phyloP scores from a whole-genome alignment of 92 coral and sea anemone species.

The Palythoa heliodiscus region DNA sequence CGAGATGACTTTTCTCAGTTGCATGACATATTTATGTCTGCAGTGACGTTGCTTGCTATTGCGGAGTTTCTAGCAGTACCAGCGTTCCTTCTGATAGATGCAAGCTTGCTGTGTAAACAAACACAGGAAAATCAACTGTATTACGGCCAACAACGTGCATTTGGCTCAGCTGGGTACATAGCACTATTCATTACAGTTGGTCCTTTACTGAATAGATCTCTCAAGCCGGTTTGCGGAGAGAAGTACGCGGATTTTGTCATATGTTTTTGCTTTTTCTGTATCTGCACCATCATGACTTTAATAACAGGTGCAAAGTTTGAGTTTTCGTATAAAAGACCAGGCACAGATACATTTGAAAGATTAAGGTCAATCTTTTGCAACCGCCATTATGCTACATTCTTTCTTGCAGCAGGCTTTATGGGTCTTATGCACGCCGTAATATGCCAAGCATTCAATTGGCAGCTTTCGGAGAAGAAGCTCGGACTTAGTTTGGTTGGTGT shows the following conservation, averaged over 20 bases:
- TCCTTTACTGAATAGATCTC: slow-evolving; percentile 77
- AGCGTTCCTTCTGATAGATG: slow-evolving; percentile 68
- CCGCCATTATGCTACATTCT: slow-evolving; percentile 76
- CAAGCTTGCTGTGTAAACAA: slow-evolving; percentile 74
- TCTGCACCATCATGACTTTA: slow-evolving; percentile 70
- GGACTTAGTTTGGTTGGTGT: slow-evolving; percentile 62
- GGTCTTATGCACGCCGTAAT: slow-evolving; percentile 84
- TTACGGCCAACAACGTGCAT: slow-evolving; percentile 87
- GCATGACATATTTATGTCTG: slow-evolving; percentile 68
- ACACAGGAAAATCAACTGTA: slow-evolving; percentile 59
- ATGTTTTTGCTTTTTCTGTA: slow-evolving; percentile 84
- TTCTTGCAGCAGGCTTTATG: slow-evolving; percentile 66
- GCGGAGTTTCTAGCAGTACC: slow-evolving; percentile 74
- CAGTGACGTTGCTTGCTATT: slow-evolving; percentile 60
- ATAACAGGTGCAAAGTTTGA: slow-evolving; percentile 74
- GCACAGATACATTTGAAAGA: slow-evolving; percentile 50
- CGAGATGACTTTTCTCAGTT: slow-evolving; percentile 58
- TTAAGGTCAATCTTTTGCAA: slow-evolving; percentile 68
- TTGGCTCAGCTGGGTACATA: slow-evolving; percentile 90
- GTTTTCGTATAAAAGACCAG: slow-evolving; percentile 53
- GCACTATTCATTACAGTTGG: slow-evolving; percentile 73
- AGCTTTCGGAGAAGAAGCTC: slow-evolving; percentile 61
- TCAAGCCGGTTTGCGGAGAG: slow-evolving; percentile 84
- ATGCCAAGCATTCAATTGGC: slow-evolving; percentile 65
- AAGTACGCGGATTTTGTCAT: slow-evolving; percentile 83